These are phyloP conservation scores for Muraenolepis orangiensis DNA, from an alignment of 2,797 vertebrate species.

Conservation along the genomic window DNA sequence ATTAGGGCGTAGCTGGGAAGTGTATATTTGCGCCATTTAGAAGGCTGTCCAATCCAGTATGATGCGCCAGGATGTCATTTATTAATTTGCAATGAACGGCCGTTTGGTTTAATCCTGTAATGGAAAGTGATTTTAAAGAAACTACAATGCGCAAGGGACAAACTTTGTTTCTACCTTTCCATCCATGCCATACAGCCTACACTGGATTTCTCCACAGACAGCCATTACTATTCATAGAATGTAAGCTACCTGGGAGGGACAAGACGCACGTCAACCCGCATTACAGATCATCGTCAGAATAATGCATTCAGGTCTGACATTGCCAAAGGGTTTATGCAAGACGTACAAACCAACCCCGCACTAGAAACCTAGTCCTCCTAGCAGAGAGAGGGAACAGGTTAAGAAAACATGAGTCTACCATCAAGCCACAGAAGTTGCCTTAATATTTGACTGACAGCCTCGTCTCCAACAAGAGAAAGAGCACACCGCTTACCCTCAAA, in stretches of 20 bases:
- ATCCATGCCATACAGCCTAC: no score
- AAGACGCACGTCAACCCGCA: neutral
- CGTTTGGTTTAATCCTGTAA: neutral
- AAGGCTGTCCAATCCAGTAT: neutral
- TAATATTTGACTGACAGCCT: neutral
- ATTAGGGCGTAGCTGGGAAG: neutral
- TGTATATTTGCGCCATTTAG: neutral
- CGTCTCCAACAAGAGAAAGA: neutral
- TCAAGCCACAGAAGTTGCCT: neutral
- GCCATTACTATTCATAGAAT: neutral
- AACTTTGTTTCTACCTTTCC: no score
- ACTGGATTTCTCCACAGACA: no score
- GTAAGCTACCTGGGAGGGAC: neutral
- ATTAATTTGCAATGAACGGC: no score
- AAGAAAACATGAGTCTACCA: neutral
- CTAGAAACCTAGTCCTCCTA: neutral
- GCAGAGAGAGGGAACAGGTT: neutral
- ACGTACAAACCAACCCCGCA: neutral
- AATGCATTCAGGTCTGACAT: neutral
- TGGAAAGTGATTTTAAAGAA: neutral
- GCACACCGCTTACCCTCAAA: conserved; percentile 14
- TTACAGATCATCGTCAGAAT: neutral
- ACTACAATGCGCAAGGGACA: no score
- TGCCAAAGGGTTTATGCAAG: neutral
- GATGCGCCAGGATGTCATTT: neutral